These are phyloP conservation scores for Caenorhabditis sulstoni DNA, from an alignment of 2,888 invertebrate genomes.

Conservation along the genomic window DNA sequence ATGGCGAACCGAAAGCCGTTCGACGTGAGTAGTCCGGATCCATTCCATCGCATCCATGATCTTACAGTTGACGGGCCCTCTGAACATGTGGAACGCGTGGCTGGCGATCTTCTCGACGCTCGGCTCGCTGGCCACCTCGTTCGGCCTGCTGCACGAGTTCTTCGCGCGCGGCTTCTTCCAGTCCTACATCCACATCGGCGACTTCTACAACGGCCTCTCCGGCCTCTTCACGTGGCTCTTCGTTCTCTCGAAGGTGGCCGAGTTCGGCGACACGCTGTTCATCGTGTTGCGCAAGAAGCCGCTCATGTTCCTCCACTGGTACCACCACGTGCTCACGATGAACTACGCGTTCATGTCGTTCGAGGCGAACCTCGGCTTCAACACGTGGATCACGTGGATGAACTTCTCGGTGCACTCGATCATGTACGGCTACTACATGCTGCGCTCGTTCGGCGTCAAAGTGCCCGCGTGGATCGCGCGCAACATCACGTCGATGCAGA, in stretches of 20 bases:
- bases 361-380: conserved; percentile 73
- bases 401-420: conserved; percentile 76
- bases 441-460: conserved; percentile 77
- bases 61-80: conserved; percentile 67
- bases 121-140: conserved; percentile 72
- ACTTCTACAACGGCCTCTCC: conserved; percentile 67
- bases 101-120: conserved; percentile 76
- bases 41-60: background rate
- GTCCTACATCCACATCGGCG: conserved; percentile 66
- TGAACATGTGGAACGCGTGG: conserved; percentile 77
- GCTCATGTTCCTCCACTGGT: conserved; percentile 76
- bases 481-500: conserved; percentile 76
- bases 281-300: conserved; percentile 72
- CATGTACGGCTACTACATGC: conserved; percentile 78
- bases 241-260: conserved; percentile 70
- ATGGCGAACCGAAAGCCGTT: conserved; percentile 76
- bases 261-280: conserved; percentile 73
- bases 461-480: conserved; percentile 77
- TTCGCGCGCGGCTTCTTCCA: conserved; percentile 62
- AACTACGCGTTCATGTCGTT: conserved; percentile 77
- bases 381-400: conserved; percentile 79
- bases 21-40: conserved; percentile 62
- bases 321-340: conserved; percentile 79
- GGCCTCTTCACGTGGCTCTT: conserved; percentile 75
- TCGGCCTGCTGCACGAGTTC: conserved; percentile 65